phyloP scores from a whole-genome alignment of 2,797 vertebrate species.

The Nannoperca obscura region DNA sequence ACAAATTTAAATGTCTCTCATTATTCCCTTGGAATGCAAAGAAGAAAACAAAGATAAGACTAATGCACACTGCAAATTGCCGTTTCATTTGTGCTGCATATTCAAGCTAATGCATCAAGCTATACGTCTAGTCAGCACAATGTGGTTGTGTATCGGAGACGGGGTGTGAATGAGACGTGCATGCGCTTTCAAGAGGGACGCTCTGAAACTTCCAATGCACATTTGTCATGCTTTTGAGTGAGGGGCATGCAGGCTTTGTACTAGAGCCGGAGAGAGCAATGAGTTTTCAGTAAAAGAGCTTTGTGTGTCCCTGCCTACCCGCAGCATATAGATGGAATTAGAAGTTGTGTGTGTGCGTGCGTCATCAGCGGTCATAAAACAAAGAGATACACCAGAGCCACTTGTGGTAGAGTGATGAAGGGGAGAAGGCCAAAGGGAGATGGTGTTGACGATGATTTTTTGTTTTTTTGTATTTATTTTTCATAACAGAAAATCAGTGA shows the following conservation, averaged over 20 bases:
- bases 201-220: slow-evolving; percentile 79
- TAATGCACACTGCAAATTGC: slow-evolving; percentile 16
- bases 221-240: slow-evolving; percentile 84
- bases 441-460: slow-evolving; percentile 24
- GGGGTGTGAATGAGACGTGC: slow-evolving; percentile 64
- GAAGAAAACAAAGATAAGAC: slow-evolving; percentile 39
- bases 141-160: slow-evolving; percentile 53
- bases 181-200: slow-evolving; percentile 68
- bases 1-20: slow-evolving; percentile 35
- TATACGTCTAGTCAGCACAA: slow-evolving; percentile 62
- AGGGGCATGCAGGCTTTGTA: slow-evolving; percentile 79
- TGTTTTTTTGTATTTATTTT: slow-evolving; percentile 16
- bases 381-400: slow-evolving; percentile 67
- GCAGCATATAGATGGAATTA: slow-evolving; percentile 74
- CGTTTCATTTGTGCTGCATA: slow-evolving; percentile 45
- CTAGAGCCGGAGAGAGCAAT: slow-evolving; percentile 49
- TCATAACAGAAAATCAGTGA: neutral
- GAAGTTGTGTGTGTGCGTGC: slow-evolving; percentile 79
- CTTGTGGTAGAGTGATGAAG: slow-evolving; percentile 38
- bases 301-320: slow-evolving; percentile 72
- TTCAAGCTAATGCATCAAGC: slow-evolving; percentile 48
- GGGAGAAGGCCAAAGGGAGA: slow-evolving; percentile 1
- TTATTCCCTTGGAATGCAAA: slow-evolving; percentile 22
- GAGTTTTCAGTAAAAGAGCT: slow-evolving; percentile 64
- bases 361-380: slow-evolving; percentile 79